Base-by-base conservation (phyloP, 2,113 vertebrate species). In the Vidua chalybeata region DNA sequence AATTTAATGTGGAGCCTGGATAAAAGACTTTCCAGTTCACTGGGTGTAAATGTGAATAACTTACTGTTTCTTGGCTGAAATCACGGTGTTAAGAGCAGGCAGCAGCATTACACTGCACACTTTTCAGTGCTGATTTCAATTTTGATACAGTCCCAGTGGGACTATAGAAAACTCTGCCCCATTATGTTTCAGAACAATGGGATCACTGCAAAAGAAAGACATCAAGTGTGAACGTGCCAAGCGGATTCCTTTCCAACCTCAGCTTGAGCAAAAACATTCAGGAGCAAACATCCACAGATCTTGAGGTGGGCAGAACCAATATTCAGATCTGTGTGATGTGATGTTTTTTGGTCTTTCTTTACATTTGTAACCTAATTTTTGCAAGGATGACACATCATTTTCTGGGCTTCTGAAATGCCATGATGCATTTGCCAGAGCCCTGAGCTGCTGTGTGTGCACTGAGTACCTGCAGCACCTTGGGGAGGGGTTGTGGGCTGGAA, bases 121-220 rank as follows among this genome's bases (percentile, higher is more conserved):
- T 97, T 96, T 97, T 97, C 97, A 98, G 97, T 96, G 97, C 97
- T 97, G 96, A 97, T 97, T 96, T 95, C 96, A 97, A 97, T 97
- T 97, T 97, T 96, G 97, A 94, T 96, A 95, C 93, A 58, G 84
- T 89, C 94, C 97, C 97, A 97, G 15, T 78, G 97, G 97, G 97
- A 97, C 86, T 92, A 95, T 85, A 96, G 96, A 96, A 95, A 97
- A 93, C 93, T 77, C 96, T 97, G 97, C 78, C 89, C 97, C 90
- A 97, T 98, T 98, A 97, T 97, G 94, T 93, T 95, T 87, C 56
- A 96, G 96, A 98, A 98, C 98, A 98, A 98, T 97, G 97, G 95
- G 91, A 91, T 86, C 90, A 61, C 84, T 96, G 80, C 84, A 92
- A 86, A 96, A 94, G 96, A 96, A 97, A 98, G 97, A 96, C 95